Conservation (phyloP, 2,888 invertebrate species). For the Campoplex nolae region DNA sequence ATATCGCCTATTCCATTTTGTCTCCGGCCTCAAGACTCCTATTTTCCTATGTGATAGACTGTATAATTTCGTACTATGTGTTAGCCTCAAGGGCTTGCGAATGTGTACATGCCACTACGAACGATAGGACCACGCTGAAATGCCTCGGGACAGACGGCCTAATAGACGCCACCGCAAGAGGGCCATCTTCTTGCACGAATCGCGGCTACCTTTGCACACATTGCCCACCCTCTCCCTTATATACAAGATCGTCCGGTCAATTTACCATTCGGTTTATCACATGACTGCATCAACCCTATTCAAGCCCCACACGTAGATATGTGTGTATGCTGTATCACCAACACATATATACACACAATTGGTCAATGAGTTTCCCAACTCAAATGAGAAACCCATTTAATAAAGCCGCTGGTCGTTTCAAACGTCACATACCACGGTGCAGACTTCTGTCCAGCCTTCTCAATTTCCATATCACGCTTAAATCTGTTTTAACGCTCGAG, state of each 20-base stretch:
- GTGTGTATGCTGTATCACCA: background rate
- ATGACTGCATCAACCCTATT: slow-evolving; percentile 44
- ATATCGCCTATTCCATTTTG: slow-evolving; percentile 9
- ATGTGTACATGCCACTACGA: slow-evolving; percentile 48
- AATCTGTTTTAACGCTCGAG: slow-evolving; percentile 50
- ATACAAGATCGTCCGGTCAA: slow-evolving; percentile 26
- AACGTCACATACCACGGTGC: slow-evolving; percentile 34
- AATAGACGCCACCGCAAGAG: slow-evolving; percentile 41
- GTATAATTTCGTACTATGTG: slow-evolving; percentile 13
- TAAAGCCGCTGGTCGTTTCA: slow-evolving; percentile 42
- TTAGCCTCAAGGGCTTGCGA: slow-evolving; percentile 25
- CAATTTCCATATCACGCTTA: slow-evolving; percentile 63
- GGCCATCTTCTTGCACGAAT: slow-evolving; percentile 54
- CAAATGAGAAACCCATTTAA: slow-evolving; percentile 28
- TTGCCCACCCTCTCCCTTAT: background rate
- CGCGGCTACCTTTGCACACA: background rate
- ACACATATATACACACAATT: background rate
- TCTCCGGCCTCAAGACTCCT: slow-evolving; percentile 3
- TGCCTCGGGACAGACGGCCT: slow-evolving; percentile 43
- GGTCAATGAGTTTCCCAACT: slow-evolving; percentile 40
- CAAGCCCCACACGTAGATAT: background rate
- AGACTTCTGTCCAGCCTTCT: slow-evolving; percentile 46
- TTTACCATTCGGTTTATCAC: slow-evolving; percentile 63
- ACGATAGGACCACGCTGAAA: slow-evolving; percentile 14
- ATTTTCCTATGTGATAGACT: background rate